Evolutionary conservation across 2,888 invertebrate species (phyloP), one percentile per base, ranked within the genome.

Genomic region (Chouioia cunea): DNA sequence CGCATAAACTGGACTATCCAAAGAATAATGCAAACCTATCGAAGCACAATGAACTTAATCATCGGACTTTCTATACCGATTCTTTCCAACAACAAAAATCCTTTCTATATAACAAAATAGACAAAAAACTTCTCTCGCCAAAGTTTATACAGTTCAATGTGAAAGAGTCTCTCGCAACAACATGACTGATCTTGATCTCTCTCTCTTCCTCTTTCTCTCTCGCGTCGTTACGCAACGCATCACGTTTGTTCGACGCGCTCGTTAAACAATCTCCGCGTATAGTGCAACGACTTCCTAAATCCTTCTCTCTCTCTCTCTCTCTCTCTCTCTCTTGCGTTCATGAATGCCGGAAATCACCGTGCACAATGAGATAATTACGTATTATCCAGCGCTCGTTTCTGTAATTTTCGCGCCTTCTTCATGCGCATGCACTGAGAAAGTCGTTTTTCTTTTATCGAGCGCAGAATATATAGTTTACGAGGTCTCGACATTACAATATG

Each of bases 331-430:
- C 57, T 58, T 46, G 57, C 16, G n/a, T 59, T 47, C 22, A 20
- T n/a, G 27, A 43, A 62, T 52, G 52, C 62, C 62, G 62, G 52
- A 62, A 62, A 52, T 44, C 36, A 50, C 48, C 44, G 53, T 23
- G 8, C 36, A 54, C 64, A 56, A 64, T 47, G 47, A 54, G 64
- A 47, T 36, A 56, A 64, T 64, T 53, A 64, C 18, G 46, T 23
- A n/a, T 22, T 36, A 36, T 36, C 1, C 6, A 3, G 63, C 53
- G 50, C 46, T 57, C 20, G 43, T 57, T 23, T 58, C 22, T 50
- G 50, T 0, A 52, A 53, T 63, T 53, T 36, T 36, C 3, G 2
- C 22, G 43, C 43, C 20, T 16, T 8, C 56, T 1, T 4, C 14
- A 16, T 18, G 56, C n/a, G n/a, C n/a, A 56, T 36, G 16, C 16